Conservation (phyloP, 2,113 vertebrate genomes). For the Panthera tigris region DNA sequence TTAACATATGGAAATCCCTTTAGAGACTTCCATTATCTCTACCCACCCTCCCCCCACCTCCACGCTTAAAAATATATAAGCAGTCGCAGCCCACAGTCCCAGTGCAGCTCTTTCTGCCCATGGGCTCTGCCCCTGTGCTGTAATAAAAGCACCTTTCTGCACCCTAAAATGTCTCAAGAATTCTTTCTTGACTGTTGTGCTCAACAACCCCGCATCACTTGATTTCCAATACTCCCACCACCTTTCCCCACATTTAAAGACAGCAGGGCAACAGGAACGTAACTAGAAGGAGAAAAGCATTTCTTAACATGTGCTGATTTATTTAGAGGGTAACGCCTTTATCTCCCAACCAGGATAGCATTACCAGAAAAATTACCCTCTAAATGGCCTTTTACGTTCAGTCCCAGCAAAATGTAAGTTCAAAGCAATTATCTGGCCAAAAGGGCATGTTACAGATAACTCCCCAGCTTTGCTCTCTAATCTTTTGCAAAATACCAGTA, state of each 20-base stretch:
- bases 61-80: background rate
- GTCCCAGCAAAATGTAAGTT: constrained; percentile 56
- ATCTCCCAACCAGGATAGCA: constrained; percentile 58
- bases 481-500: constrained; percentile 18
- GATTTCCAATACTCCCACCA: background rate
- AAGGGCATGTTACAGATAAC: constrained; percentile 19
- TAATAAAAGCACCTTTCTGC: background rate
- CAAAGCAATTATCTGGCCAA: constrained; percentile 23
- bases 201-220: background rate
- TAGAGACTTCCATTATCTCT: background rate
- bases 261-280: background rate
- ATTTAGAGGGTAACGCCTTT: constrained; percentile 74
- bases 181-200: background rate
- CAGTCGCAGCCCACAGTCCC: background rate
- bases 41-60: background rate
- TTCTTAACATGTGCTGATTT: constrained; percentile 51
- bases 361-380: constrained; percentile 54
- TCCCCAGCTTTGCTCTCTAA: background rate
- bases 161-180: background rate
- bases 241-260: constrained; percentile 29
- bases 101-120: background rate
- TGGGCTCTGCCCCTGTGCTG: background rate
- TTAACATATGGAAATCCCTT: background rate
- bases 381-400: constrained; percentile 59
- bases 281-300: constrained; percentile 63